Evolutionary conservation across 1,140 invertebrate genomes (phyloP), one percentile per base, ranked within the genome.

Genomic region (Leptopilina boulardi): DNA sequence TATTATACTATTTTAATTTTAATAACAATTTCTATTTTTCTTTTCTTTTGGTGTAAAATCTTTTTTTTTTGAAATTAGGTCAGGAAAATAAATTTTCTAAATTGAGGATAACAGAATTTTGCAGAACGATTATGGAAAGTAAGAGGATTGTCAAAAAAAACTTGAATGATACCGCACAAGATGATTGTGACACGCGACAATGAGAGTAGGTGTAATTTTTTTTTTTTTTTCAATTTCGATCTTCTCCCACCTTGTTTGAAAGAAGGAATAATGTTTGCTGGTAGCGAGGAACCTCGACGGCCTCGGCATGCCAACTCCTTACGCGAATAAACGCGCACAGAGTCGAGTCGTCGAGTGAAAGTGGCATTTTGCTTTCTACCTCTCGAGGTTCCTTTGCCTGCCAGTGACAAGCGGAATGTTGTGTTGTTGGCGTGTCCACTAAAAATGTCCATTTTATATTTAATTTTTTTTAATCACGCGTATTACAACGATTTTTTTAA

Each of bases 301-400:
- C 89, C 89, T 90, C 89, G 89, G 83, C 85, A 85, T 89, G 87
- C 88, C 84, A 84, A 80, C 84, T 80, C 79, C 81, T 47, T 54
- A 34, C 47, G 84, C 47, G 84, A 81, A 84, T 8, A 9, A 81
- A 82, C 83, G 80, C 76, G 76, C 77, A n/a, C 34, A 73, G 77
- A 75, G 5, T 38, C 34, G 34, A 73, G 71, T 66, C 80, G 79
- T 77, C 84, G 79, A 88, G 89, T 90, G 89, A 90, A 90, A 90
- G 89, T 89, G 82, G 80, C 87, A 89, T 90, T 89, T 90, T 90
- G 89, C 88, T 90, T 90, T 89, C 89, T 89, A 90, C 83, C 84
- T 87, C 83, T 85, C 74, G 72, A 79, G 73, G 73, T 73, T 79
- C 82, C 77, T 78, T 51, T 9, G 59, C 59, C 59, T 30, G 23